Conservation (phyloP, 2,888 invertebrate species). For the Trissolcus brochymenae region DNA sequence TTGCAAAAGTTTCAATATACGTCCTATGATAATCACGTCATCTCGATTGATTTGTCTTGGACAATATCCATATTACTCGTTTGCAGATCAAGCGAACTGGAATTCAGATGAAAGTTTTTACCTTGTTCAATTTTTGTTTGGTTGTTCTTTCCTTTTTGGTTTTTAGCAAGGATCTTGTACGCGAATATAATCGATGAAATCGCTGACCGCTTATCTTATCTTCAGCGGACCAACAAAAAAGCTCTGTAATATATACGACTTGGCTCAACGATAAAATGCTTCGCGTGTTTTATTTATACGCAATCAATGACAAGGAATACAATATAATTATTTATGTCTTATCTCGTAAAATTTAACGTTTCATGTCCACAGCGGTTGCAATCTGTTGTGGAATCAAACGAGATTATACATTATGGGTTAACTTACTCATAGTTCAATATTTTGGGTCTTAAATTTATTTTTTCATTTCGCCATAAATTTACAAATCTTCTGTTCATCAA, state of each 20-base stretch:
- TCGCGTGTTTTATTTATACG: conserved; percentile 30
- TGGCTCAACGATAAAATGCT: conserved; percentile 29
- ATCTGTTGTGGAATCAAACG: conserved; percentile 20
- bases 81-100: neutral
- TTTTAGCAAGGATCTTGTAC: conserved; percentile 10
- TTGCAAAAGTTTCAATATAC: neutral
- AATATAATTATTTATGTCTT: conserved; percentile 41
- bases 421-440: no score
- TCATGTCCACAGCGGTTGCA: conserved; percentile 10
- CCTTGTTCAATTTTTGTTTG: neutral
- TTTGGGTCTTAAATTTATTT: no score
- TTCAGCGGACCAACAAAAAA: conserved; percentile 30
- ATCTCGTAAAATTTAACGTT: conserved; percentile 20
- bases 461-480: no score
- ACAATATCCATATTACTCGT: neutral
- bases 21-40: neutral
- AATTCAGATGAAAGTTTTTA: conserved; percentile 24
- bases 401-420: conserved; percentile 4
- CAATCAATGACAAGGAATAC: conserved; percentile 42
- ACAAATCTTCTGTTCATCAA: no score
- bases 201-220: conserved; percentile 38
- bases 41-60: neutral
- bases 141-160: neutral
- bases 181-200: conserved; percentile 27
- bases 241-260: conserved; percentile 33